Base-by-base conservation (phyloP, 1,140 invertebrate species). In the Pararge aegeria region DNA sequence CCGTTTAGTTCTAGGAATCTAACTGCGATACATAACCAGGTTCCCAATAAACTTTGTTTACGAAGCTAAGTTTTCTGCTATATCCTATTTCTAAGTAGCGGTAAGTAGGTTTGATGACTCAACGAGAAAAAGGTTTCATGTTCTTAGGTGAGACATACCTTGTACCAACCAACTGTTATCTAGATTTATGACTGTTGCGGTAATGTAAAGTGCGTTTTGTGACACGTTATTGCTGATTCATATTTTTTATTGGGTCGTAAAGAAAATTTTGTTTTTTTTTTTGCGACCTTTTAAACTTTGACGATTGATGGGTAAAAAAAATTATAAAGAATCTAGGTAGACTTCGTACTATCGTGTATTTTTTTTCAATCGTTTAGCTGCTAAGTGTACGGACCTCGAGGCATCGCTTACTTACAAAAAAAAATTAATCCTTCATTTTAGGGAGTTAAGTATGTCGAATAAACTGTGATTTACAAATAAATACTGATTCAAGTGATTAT, bases 131-230 rank as follows among this genome's bases (percentile, higher is more conserved):
- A 40, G 42, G 42, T 20, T 46, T 15, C 42, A 6, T 16, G 12
- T 20, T 12, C 10, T 46, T 9, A 46, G 42, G 42, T 46, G 42
- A 20, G 16, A 46, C 42, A 46, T 46, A n/a, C 30, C 30, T 34
- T 34, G 30, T 12, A 34, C 12, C 29, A 3, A 34, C 30, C 30
- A 1, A 34, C 42, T 46, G 42, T 46, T 46, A 46, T 46, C 34
- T 34, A 37, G 55, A 42, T 51, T 57, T 38, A 57, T 19, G 46
- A 46, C 19, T 50, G 20, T 57, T 50, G 55, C 16, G 55, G 55
- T 50, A 19, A n/a, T 10, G 15, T 34, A 34, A 51, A 51, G 49
- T 34, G 30, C 30, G 30, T 20, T 20, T 19, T 46, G 18, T 20
- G 4, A 12, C 9, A 12, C 18, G 18, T 46, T 34, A 20, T 10